Percentiles rank a stretch among this genome's conserved stretches.
Conservation (phyloP, 1,140 invertebrate genomes). For the Carposina sasakii region DNA sequence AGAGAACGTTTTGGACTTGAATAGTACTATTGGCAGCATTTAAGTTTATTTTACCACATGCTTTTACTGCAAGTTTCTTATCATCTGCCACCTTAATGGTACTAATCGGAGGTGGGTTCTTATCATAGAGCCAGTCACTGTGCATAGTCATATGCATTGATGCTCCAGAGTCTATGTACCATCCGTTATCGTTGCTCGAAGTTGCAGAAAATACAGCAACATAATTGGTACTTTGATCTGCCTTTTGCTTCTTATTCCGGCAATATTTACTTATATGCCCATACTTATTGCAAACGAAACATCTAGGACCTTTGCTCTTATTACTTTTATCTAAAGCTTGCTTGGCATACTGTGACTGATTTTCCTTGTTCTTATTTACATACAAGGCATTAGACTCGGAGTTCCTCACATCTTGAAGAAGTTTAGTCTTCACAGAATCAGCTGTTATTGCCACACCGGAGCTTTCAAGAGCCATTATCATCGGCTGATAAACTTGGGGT, state of each 20-base stretch:
- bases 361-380: too few species aligned
- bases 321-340: too few species aligned
- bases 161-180: constrained; percentile 1
- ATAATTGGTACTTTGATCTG: neutral
- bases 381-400: too few species aligned
- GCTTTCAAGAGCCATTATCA: constrained; percentile 50
- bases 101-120: constrained; percentile 15
- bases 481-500: too few species aligned
- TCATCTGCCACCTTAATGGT: constrained; percentile 25
- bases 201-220: constrained; percentile 1
- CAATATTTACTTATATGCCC: constrained; percentile 4
- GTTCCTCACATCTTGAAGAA: constrained; percentile 31
- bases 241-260: constrained; percentile 7
- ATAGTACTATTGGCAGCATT: constrained; percentile 19
- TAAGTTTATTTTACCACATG: constrained; percentile 19
- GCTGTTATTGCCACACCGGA: too few species aligned
- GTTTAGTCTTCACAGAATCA: constrained; percentile 37
- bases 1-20: constrained; percentile 30
- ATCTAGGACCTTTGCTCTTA: constrained; percentile 30
- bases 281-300: constrained; percentile 29
- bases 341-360: too few species aligned
- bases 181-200: neutral
- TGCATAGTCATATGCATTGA: constrained; percentile 7
- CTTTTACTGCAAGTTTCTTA: constrained; percentile 19
- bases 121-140: constrained; percentile 20